Evolutionary conservation across 2,888 invertebrate genomes (phyloP), one percentile per base, ranked within the genome.

Genomic region (Chelonus formosanus): DNA sequence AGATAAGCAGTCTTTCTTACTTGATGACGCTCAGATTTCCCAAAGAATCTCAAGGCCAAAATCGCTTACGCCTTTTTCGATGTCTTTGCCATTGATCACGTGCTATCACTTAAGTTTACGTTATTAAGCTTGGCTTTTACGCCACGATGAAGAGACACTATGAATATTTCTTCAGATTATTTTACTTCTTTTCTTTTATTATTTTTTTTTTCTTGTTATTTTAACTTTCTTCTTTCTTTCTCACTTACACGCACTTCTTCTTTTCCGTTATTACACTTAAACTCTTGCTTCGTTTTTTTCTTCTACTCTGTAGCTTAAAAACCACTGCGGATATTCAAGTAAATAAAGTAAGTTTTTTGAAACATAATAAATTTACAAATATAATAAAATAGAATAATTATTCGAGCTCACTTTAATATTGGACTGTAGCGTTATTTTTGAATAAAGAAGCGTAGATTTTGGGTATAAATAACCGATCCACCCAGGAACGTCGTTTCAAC

Each of bases 21-120:
- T 59, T 59, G 35, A 50, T 48, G 63, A 62, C 66, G 56, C 57
- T 52, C 57, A 56, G 58, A 68, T 64, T 59, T 69, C 60, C 63
- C 61, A 61, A 71, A 71, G 68, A 71, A 71, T 71, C 63, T 71
- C 72, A 71, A 72, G 72, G 71, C 48, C 71, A 65, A 45, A 47
- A 44, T 47, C 45, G 40, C 40, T 52, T 62, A 43, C 34, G 50
- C 54, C 32, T 58, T 48, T 55, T 53, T 61, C 32, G 31, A 8
- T 10, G n/a, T 34, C 32, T 34, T 53, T 43, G 10, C 57, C 44
- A 40, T 57, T 52, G 34, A n/a, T 59, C 54, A 36, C 53, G 44
- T 52, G 55, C 48, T 62, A 43, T 50, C 32, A 60, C 65, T 52
- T 44, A 55, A 57, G 6, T 31, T 40, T 36, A 40, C 56, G 44